Evolutionary conservation across 1,140 invertebrate species (phyloP).

Genomic region (Antheraea mylitta): DNA sequence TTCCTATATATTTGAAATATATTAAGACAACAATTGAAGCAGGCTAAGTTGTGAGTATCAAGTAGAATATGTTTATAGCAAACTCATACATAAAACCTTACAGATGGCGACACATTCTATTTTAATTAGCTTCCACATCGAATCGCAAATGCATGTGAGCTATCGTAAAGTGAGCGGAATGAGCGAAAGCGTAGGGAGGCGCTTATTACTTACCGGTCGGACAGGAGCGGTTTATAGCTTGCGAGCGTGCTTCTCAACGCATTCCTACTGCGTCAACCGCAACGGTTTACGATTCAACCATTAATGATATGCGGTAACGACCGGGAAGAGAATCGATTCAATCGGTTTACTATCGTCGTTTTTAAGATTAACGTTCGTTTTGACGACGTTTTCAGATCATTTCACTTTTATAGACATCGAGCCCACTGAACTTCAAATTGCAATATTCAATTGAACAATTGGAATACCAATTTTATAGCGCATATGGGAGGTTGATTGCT

Average conservation of each 20-base stretch:
- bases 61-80: not conserved
- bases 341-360: constrained; percentile 46
- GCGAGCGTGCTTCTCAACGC: constrained; percentile 52
- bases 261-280: constrained; percentile 56
- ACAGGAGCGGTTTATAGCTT: constrained; percentile 26
- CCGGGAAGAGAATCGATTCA: constrained; percentile 67
- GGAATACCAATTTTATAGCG: no score
- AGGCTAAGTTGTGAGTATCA: no score
- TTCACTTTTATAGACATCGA: not conserved
- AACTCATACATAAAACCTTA: not conserved
- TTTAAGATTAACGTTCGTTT: constrained; percentile 4
- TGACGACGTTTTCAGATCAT: not conserved
- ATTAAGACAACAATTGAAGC: no score
- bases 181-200: constrained; percentile 31
- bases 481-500: no score
- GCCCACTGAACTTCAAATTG: no score
- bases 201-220: constrained; percentile 37
- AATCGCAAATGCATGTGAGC: constrained; percentile 33
- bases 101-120: constrained; percentile 18
- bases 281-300: constrained; percentile 50
- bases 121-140: constrained; percentile 48
- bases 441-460: no score
- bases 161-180: constrained; percentile 26
- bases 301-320: constrained; percentile 64
- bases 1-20: no score